These are phyloP conservation scores for Eupithecia pulchellata DNA, from an alignment of 2,888 invertebrate species.

Conservation along the genomic window DNA sequence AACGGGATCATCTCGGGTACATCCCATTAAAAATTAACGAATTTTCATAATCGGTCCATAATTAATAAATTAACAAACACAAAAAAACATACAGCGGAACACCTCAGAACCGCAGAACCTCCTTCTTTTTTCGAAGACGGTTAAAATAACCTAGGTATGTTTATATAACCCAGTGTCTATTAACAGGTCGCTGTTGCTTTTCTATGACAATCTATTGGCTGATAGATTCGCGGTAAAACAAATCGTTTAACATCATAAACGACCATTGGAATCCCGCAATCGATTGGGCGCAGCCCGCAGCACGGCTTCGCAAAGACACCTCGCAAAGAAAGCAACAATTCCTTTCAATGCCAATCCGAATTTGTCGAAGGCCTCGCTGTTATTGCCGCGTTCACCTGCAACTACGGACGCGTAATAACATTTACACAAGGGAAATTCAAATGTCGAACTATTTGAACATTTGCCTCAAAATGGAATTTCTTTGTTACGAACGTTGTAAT, in stretches of 20 bases:
- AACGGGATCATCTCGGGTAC: too few relatives aligned
- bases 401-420: constrained; percentile 76
- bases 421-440: constrained; percentile 83
- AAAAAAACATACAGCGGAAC: too few relatives aligned
- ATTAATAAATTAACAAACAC: too few relatives aligned
- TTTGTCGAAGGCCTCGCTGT: constrained; percentile 60
- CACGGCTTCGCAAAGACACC: constrained; percentile 25
- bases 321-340: constrained; percentile 39
- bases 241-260: background rate
- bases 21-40: too few relatives aligned
- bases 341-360: constrained; percentile 60
- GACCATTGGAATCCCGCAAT: background rate
- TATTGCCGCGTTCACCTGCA: constrained; percentile 78
- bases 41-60: background rate
- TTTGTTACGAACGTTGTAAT: constrained; percentile 79
- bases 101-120: too few relatives aligned
- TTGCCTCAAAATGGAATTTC: constrained; percentile 81
- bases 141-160: background rate
- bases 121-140: too few relatives aligned
- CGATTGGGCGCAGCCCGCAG: background rate
- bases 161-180: background rate
- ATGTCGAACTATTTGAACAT: constrained; percentile 82
- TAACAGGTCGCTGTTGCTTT: background rate
- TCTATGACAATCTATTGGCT: background rate
- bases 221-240: background rate